Percentiles rank a stretch among this genome's conserved stretches.
Conservation (phyloP, 2,888 invertebrate species). For the Acrobasis repandana region DNA sequence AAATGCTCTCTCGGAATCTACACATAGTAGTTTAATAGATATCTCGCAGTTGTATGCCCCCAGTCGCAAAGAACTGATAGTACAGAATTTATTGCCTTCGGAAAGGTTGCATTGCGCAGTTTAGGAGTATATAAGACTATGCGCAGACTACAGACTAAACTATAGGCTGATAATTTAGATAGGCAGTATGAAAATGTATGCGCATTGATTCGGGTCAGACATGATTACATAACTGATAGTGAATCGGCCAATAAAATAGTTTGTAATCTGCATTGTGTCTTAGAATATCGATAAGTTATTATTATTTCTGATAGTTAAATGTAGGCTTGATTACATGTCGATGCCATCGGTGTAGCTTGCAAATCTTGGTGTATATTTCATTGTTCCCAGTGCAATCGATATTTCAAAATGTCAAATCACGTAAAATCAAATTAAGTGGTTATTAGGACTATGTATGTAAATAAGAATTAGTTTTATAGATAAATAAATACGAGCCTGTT, state of each 20-base stretch:
- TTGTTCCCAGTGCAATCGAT: conserved; percentile 12
- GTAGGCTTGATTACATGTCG: neutral
- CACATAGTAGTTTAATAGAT: neutral
- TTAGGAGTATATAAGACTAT: neutral
- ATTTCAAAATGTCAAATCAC: conserved; percentile 9
- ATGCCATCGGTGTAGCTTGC: conserved; percentile 9
- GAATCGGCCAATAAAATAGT: no score
- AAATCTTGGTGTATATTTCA: conserved; percentile 13
- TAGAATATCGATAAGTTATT: no score
- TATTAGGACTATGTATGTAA: conserved; percentile 11
- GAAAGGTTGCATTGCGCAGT: neutral
- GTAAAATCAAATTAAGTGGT: conserved; percentile 10
- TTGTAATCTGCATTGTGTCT: no score
- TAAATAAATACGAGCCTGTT: conserved; percentile 4
- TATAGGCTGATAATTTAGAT: no score
- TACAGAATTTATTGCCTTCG: conserved; percentile 13
- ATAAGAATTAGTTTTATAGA: conserved; percentile 11
- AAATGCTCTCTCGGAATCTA: conserved; percentile 8
- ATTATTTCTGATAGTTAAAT: neutral
- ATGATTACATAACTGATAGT: no score
- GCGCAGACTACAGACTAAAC: no score
- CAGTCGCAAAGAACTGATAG: neutral
- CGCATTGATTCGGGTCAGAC: no score
- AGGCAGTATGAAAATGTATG: no score
- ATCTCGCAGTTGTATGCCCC: neutral